Evolutionary conservation across 35 echinoderm and acorn worm genomes (phyloP).

Genomic region (Anneissia japonica): DNA sequence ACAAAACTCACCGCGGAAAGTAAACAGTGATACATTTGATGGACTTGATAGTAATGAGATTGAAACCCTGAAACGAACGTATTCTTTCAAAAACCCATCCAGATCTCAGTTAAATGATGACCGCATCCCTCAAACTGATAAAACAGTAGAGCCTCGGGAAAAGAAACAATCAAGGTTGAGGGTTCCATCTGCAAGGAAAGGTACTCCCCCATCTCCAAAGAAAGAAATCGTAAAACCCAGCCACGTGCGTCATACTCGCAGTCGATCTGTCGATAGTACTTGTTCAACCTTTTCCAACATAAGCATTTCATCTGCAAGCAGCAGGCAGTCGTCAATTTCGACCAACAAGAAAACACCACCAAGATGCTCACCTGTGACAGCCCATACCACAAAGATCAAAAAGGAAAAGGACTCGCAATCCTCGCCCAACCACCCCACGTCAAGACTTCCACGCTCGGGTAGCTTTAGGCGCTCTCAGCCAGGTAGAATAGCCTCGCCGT

Average conservation of each 20-base stretch:
- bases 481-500: not conserved
- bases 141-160: not conserved
- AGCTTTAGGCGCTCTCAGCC: not conserved
- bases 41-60: not conserved
- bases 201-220: not conserved
- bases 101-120: not conserved
- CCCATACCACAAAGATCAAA: not conserved
- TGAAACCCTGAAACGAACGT: not conserved
- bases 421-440: not conserved
- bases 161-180: not conserved
- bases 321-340: not conserved
- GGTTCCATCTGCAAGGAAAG: not conserved
- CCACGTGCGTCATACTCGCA: not conserved
- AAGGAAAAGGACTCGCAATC: not conserved
- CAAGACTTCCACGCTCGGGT: not conserved
- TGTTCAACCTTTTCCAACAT: not conserved
- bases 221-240: not conserved
- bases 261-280: conserved; percentile 4
- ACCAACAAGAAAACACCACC: not conserved
- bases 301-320: not conserved
- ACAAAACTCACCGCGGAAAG: not conserved
- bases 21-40: not conserved
- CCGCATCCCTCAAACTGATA: not conserved
- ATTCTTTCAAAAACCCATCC: not conserved
- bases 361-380: not conserved